Percentiles rank a stretch among this genome's conserved stretches.
Evolutionary conservation across 2,113 vertebrate genomes (phyloP).

Genomic region (Peromyscus polionotus): DNA sequence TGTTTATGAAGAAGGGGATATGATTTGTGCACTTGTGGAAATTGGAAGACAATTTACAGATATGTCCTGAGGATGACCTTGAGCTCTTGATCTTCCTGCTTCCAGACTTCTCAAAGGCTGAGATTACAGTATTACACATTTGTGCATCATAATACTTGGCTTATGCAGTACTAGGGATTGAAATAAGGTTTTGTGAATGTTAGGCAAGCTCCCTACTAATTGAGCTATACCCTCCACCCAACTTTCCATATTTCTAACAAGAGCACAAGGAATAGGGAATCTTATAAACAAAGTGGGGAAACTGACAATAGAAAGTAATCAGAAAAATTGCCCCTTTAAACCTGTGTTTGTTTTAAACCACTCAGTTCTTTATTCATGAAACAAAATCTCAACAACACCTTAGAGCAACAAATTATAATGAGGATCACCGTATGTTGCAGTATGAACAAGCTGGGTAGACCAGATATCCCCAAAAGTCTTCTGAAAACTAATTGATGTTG

Average conservation of each 20-base stretch:
- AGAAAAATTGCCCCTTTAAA: not conserved
- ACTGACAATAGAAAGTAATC: not conserved
- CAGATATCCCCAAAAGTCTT: not conserved
- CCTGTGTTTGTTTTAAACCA: not conserved
- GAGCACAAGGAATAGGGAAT: not conserved
- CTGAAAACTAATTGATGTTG: not conserved
- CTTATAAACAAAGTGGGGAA: not conserved
- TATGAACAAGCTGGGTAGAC: not conserved
- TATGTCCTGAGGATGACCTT: not conserved
- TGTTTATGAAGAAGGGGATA: not conserved
- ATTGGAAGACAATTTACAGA: not conserved
- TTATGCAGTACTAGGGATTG: too few species aligned
- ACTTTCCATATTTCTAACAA: not conserved
- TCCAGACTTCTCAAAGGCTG: not conserved
- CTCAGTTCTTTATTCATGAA: not conserved
- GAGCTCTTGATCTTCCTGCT: not conserved
- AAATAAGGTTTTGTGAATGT: not conserved
- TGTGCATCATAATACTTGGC: not conserved
- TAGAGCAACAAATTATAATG: not conserved
- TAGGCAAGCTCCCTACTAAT: too few species aligned
- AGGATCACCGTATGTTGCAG: not conserved
- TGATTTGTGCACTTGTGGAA: not conserved
- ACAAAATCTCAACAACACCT: not conserved
- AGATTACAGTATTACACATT: not conserved
- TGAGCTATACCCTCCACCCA: not conserved